Evolutionary conservation across 2,113 vertebrate genomes (phyloP), one percentile per base, ranked within the genome.

Genomic region (Gallinago paraguaiae): DNA sequence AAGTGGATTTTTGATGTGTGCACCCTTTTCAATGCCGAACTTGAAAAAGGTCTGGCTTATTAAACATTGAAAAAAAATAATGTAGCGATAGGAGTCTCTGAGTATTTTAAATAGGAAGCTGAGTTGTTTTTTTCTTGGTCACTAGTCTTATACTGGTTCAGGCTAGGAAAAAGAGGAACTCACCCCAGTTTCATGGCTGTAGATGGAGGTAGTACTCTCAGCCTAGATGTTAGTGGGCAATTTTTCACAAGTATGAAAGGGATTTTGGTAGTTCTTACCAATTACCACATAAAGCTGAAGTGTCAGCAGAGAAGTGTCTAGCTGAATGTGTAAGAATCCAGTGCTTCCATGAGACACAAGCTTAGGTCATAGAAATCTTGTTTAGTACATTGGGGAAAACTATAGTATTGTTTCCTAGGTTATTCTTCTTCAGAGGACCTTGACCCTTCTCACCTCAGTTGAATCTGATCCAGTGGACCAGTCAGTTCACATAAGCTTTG

Each of bases 401-500:
- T 45, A 8, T 7, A 53, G 16, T 25, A 18, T 5, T 74, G 7
- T 43, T 78, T 71, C 25, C 30, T 46, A 51, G 67, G 14, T 46
- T 63, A 9, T 7, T 68, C 8, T 28, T 89, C 30, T 78, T 82
- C 57, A 61, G 45, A 72, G 8, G 17, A 7, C 24, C 41, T 79
- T 82, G 65, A 18, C 20, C 16, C 9, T 78, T 78, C 87, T 50
- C 28, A 39, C 19, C 23, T 79, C 30, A 23, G 30, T 3, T 64
- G 79, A 30, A 37, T 65, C 4, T 77, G 57, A 65, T 72, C n/a
- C 63, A 82, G 30, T 33, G 82, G 67, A 28, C 27, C 37, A 57
- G 57, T 27, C 57, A 68, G 28, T 56, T 87, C 51, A 64, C 9
- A 51, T 0, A 2, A 0, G 0, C 18, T 48, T 72, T 9, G 30